Base-by-base conservation (phyloP, 2,113 vertebrate species). In the Bujurquina vittata region DNA sequence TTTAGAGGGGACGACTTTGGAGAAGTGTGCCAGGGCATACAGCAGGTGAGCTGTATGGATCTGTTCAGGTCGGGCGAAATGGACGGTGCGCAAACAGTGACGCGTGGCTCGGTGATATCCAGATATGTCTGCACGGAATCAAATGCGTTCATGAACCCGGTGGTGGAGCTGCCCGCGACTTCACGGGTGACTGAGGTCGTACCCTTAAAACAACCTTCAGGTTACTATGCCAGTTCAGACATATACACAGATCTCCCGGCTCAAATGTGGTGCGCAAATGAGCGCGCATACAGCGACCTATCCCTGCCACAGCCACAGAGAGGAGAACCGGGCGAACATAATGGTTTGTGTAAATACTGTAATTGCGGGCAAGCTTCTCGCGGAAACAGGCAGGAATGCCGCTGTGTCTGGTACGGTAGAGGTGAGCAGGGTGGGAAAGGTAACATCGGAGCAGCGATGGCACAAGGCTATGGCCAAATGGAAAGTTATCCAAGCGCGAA, bases 11-110 rank as follows among this genome's bases (percentile, higher is more conserved):
- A 77, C 12, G 88, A 89, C 29, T 90, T 89, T 31, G 88, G 84
- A 37, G 87, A 87, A 31, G 89, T 88, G 80, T 89, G 86, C 73
- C 81, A 75, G 0, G 89, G 74, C 49, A 29, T 84, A 7, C 76
- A 89, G 79, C 88, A 83, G 77, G 88, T 88, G 81, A 94, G 91
- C 89, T 93, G 91, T 81, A 88, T 92, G 91, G 93, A 93, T 52
- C 83, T 92, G 82, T 90, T 94, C 52, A 17, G 78, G 3, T 83
- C 91, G 2, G 69, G 78, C 10, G 92, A 93, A 4, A 12, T 33
- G 77, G 82, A 88, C 56, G 7, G 76, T 33, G 90, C 83, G 76
- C 85, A 79, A 3, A 23, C 54, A 1, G 33, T 67, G 86, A 63
- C 88, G 89, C 88, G 89, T 54, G 79, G 60, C 12, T 84, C 83